Percentiles rank a stretch among this genome's conserved stretches.
Conservation (phyloP, 2,113 vertebrate genomes). For the Nibea coibor region DNA sequence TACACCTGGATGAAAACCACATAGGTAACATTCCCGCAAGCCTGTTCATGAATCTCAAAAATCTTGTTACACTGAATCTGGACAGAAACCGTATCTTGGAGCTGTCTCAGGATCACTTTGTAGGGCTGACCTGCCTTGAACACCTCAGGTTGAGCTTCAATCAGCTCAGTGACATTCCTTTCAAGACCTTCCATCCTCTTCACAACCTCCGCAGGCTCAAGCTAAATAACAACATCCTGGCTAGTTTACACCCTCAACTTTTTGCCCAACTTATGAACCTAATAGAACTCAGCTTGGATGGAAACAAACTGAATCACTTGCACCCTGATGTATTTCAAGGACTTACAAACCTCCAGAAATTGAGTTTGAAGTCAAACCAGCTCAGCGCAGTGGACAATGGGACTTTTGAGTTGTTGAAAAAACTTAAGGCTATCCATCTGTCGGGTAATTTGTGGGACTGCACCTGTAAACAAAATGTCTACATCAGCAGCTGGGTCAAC, state of each 20-base stretch:
- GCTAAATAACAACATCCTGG: slow-evolving; percentile 72
- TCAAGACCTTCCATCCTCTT: slow-evolving; percentile 47
- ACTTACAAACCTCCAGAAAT: slow-evolving; percentile 59
- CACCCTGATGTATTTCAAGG: slow-evolving; percentile 54
- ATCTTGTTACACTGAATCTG: slow-evolving; percentile 61
- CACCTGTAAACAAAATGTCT: slow-evolving; percentile 27
- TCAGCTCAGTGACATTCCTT: slow-evolving; percentile 44
- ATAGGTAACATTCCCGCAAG: slow-evolving; percentile 45
- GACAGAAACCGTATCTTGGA: slow-evolving; percentile 55
- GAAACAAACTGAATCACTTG: slow-evolving; percentile 65
- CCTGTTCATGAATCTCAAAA: slow-evolving; percentile 50
- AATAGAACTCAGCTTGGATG: slow-evolving; percentile 74
- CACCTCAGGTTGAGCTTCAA: slow-evolving; percentile 74
- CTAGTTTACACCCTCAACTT: slow-evolving; percentile 36
- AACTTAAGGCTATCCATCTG: slow-evolving; percentile 51
- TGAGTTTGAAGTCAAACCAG: slow-evolving; percentile 74
- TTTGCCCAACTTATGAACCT: slow-evolving; percentile 55
- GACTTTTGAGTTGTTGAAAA: slow-evolving; percentile 59
- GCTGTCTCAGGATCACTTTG: slow-evolving; percentile 45
- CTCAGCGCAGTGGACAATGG: slow-evolving; percentile 50
- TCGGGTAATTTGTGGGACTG: slow-evolving; percentile 77
- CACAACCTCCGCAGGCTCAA: slow-evolving; percentile 61
- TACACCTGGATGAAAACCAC: slow-evolving; percentile 66
- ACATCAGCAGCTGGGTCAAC: slow-evolving; percentile 72
- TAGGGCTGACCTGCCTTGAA: slow-evolving; percentile 43